Evolutionary conservation across 1,140 invertebrate genomes (phyloP), one percentile per base, ranked within the genome.

Genomic region (Oncopodura yosiiana): DNA sequence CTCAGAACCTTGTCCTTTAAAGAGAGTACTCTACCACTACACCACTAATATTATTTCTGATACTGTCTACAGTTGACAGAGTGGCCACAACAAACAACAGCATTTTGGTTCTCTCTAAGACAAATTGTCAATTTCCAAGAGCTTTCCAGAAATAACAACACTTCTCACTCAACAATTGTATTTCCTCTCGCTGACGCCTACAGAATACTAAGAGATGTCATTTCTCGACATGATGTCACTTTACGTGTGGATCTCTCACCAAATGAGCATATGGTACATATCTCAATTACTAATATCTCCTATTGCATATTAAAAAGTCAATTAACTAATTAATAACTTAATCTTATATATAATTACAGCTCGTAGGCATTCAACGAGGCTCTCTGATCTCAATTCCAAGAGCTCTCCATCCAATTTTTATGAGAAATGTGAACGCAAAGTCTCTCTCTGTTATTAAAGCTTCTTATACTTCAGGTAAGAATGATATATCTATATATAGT

Each of bases 341-440:
- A 38, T 38, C 12, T 16, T 38, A 16, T n/a, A n/a, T 16, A n/a
- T 38, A 16, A 38, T 16, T 50, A 4, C 57, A 69, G 69, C 54
- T 68, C 32, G 67, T 68, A 9, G 62, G 59, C 12, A 67, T 70
- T n/a, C 64, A 66, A 50, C 41, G 65, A 29, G 66, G 67, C 11
- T 70, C 69, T 1, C 53, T 70, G 18, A 62, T 67, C 52, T 66
- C 64, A 29, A 65, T 68, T 41, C 64, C 67, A 26, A 60, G 66
- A 46, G 62, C 66, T 36, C 54, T 69, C 3, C 68, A 70, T 43
- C 69, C 69, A 0, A 56, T 63, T 16, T 63, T 49, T 65, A 65
- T 53, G 55, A 51, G 56, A 27, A 62, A 58, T 37, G 32, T 53
- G 12, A 58, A 61, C 44, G 36, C 59, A 18, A 53, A 63, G 42